Conservation (phyloP, 2,888 invertebrate species). For the Dynastes tityus region DNA sequence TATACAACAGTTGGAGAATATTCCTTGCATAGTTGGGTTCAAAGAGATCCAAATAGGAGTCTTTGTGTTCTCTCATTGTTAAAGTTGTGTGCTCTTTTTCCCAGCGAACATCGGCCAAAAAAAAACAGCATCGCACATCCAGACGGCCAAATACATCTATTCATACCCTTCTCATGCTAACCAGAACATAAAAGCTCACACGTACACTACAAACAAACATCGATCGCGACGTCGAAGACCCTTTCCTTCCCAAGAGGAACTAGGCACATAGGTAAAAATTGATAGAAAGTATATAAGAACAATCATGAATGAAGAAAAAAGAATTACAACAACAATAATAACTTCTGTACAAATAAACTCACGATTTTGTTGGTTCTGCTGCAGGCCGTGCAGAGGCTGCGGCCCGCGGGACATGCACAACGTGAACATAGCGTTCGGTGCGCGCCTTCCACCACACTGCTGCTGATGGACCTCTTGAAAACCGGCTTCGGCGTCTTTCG, state of each 20-base stretch:
- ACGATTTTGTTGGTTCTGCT: slow-evolving; percentile 41
- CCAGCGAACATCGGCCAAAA: no score
- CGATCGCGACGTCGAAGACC: slow-evolving; percentile 1
- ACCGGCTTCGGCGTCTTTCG: slow-evolving; percentile 7
- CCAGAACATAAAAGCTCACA: no score
- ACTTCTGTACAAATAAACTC: neutral
- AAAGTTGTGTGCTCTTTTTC: no score
- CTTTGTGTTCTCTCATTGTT: no score
- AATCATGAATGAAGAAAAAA: neutral
- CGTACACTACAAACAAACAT: neutral
- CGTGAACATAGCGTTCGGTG: slow-evolving; percentile 64
- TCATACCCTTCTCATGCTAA: no score
- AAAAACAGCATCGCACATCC: no score
- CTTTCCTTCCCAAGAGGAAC: neutral
- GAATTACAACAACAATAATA: neutral
- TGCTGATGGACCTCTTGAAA: neutral
- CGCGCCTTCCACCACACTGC: slow-evolving; percentile 20
- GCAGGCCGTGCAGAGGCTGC: slow-evolving; percentile 57
- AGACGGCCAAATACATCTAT: no score
- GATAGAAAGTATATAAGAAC: no score
- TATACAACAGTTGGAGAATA: no score
- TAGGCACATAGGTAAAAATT: neutral
- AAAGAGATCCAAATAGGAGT: no score
- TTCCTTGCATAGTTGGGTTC: no score
- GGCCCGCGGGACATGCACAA: slow-evolving; percentile 67